phyloP scores from a whole-genome alignment of 2,113 vertebrate species.

The Paralichthys olivaceus region DNA sequence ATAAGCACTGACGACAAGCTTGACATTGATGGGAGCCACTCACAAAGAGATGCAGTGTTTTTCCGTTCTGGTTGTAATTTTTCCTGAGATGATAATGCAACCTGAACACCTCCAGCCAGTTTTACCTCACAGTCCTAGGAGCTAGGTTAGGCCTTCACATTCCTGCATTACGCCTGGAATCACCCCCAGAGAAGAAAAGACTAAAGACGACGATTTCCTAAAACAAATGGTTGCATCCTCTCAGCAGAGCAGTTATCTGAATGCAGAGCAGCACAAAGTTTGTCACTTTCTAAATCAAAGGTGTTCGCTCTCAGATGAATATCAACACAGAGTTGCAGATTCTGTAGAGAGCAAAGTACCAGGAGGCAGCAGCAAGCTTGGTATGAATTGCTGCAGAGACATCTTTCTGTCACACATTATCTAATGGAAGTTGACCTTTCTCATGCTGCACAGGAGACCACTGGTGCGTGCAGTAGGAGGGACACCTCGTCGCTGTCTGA shows the following conservation, averaged over 20 bases:
- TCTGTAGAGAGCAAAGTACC: slow-evolving; percentile 2
- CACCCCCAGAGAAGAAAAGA: too few relatives aligned
- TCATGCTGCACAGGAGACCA: slow-evolving; percentile 22
- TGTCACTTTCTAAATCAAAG: slow-evolving; percentile 11
- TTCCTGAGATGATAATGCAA: neutral
- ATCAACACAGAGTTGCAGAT: slow-evolving; percentile 1
- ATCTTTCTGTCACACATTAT: slow-evolving; percentile 41
- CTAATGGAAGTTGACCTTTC: slow-evolving; percentile 55
- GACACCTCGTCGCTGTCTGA: slow-evolving; percentile 26
- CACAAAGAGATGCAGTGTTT: neutral
- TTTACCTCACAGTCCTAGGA: neutral
- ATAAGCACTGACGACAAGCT: slow-evolving; percentile 28
- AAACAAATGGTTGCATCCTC: slow-evolving; percentile 14
- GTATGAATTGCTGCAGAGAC: slow-evolving; percentile 26
- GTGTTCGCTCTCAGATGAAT: neutral
- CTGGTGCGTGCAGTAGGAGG: slow-evolving; percentile 27
- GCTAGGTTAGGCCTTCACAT: neutral
- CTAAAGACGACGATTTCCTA: neutral
- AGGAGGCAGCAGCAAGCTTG: slow-evolving; percentile 1
- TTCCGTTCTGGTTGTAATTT: too few relatives aligned
- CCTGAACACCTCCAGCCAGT: neutral
- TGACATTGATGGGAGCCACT: neutral
- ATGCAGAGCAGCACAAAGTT: neutral
- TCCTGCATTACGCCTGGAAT: neutral
- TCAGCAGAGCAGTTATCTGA: neutral